A percentile compares a stretch with the other conserved stretches of the same genome.
Conservation (phyloP, 2,113 vertebrate genomes). For the Phyllostomus hastatus region DNA sequence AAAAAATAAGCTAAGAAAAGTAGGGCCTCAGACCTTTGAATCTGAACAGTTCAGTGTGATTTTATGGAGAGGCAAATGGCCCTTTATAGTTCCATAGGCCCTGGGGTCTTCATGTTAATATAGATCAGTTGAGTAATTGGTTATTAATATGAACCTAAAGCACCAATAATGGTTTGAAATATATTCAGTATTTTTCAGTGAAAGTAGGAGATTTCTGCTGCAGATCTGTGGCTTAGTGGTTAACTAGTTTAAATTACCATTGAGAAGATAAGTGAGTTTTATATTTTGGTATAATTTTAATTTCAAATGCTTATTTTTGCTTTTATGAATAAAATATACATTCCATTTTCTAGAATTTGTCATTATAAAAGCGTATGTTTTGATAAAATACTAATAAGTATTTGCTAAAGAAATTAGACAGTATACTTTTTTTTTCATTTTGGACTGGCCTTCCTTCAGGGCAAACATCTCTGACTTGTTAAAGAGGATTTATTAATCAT, state of each 20-base stretch:
- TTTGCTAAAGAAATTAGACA: not conserved
- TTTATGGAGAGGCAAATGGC: not conserved
- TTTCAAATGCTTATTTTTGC: not conserved
- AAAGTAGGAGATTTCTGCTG: not conserved
- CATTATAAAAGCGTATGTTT: not conserved
- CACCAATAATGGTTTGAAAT: slow-evolving; percentile 9
- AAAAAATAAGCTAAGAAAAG: not conserved
- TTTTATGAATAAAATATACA: not conserved
- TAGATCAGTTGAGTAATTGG: slow-evolving; percentile 23
- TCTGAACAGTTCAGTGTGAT: not conserved
- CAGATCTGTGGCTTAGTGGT: not conserved
- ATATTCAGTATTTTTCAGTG: not conserved
- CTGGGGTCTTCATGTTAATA: not conserved
- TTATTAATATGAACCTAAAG: slow-evolving; percentile 23
- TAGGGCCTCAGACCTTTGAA: not conserved
- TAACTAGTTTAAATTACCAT: not conserved
- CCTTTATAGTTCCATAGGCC: not conserved
- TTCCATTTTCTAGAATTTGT: not conserved
- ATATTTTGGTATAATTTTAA: slow-evolving; percentile 3
- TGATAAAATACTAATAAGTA: not conserved
- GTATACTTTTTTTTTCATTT: not conserved
- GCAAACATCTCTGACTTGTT: not conserved
- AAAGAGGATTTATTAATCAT: not conserved
- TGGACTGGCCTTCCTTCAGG: not conserved
- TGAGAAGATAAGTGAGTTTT: not conserved